Percentiles rank a stretch among this genome's conserved stretches.
These are phyloP conservation scores for Heloderma charlesbogerti DNA, from an alignment of 2,113 vertebrate species.

Conservation along the genomic window DNA sequence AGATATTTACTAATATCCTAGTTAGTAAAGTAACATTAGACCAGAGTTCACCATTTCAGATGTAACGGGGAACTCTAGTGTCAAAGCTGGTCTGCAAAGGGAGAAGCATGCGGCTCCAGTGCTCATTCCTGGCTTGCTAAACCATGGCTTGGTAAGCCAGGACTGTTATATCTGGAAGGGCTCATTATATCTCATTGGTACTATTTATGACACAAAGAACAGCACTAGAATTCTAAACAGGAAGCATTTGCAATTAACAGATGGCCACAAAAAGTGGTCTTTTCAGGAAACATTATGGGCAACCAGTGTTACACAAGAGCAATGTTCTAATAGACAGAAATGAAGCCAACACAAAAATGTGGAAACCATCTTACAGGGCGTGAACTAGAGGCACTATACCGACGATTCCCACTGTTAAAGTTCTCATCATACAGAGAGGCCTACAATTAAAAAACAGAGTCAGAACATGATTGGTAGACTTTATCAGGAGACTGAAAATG, in stretches of 20 bases:
- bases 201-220: rapidly evolving
- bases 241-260: background rate
- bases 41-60: background rate
- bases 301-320: rapidly evolving
- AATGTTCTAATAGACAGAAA: background rate
- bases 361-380: constrained; percentile 81
- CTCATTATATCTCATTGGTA: background rate
- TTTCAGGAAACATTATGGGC: rapidly evolving
- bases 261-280: background rate
- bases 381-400: constrained; percentile 75
- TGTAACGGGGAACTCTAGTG: too few relatives aligned
- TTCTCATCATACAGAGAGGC: constrained; percentile 81
- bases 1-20: background rate
- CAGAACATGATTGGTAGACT: constrained; percentile 15
- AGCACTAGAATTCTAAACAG: rapidly evolving
- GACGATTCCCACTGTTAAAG: constrained; percentile 73
- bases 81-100: background rate
- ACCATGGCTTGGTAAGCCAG: background rate
- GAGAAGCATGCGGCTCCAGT: background rate
- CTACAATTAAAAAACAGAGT: constrained; percentile 75
- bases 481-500: background rate
- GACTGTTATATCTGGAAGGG: background rate
- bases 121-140: background rate
- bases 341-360: constrained; percentile 21
- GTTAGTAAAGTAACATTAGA: background rate